These are phyloP conservation scores for Nansenia antarctica DNA, from an alignment of 2,113 vertebrate species.

Conservation along the genomic window DNA sequence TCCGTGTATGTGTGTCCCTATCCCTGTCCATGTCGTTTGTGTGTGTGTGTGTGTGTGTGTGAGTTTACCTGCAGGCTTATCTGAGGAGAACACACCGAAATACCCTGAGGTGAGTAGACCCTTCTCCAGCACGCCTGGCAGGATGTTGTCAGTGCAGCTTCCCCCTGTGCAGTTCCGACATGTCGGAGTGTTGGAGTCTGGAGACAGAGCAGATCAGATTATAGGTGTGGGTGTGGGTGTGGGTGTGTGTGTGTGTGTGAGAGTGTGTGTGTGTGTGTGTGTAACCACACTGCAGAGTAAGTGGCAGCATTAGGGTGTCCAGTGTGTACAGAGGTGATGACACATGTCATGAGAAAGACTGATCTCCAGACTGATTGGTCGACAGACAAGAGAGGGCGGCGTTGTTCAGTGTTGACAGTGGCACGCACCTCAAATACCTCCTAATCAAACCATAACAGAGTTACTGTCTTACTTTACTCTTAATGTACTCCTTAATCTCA, in stretches of 20 bases:
- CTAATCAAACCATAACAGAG: not conserved
- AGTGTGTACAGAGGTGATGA: not conserved
- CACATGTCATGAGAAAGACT: too few species aligned
- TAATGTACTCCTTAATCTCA: too few species aligned
- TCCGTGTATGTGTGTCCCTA: not conserved
- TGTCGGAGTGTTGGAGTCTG: constrained; percentile 46
- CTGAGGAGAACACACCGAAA: constrained; percentile 46
- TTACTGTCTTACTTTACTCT: too few species aligned
- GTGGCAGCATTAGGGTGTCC: not conserved
- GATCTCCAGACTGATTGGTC: not conserved
- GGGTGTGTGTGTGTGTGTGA: not conserved
- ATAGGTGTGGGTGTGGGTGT: not conserved
- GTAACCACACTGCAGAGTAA: too few species aligned
- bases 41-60: not conserved
- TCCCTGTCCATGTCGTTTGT: not conserved
- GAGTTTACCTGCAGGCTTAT: constrained; percentile 57
- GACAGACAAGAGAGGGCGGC: not conserved
- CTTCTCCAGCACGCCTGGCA: constrained; percentile 43
- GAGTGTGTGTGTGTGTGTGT: not conserved
- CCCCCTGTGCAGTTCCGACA: constrained; percentile 54
- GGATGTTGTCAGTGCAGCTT: constrained; percentile 53
- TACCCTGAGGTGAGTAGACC: constrained; percentile 66
- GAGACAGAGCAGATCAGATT: not conserved
- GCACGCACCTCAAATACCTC: not conserved
- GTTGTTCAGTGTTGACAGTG: not conserved